These are phyloP conservation scores for Semnornis frantzii DNA, from an alignment of 2,113 vertebrate species.

Conservation along the genomic window DNA sequence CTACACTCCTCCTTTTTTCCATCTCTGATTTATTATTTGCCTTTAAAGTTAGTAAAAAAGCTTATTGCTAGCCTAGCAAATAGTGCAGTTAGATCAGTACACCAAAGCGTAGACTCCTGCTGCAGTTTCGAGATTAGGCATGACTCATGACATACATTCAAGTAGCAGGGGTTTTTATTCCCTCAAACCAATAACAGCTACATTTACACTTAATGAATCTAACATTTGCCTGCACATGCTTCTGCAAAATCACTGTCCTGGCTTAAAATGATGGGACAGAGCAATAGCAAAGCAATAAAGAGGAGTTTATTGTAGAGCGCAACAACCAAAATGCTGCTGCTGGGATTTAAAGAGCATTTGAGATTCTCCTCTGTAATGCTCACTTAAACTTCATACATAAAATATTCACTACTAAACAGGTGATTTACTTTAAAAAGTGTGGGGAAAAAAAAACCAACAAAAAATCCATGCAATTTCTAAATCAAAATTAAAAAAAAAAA, in stretches of 20 bases:
- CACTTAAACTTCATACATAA: slow-evolving; percentile 14
- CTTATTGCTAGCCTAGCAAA: slow-evolving; percentile 67
- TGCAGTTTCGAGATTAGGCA: slow-evolving; percentile 64
- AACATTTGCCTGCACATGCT: not conserved
- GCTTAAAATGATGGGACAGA: not conserved
- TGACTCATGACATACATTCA: slow-evolving; percentile 69
- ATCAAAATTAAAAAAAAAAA: too few relatives aligned
- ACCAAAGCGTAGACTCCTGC: slow-evolving; percentile 59
- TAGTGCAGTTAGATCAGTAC: slow-evolving; percentile 69
- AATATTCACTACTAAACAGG: not conserved
- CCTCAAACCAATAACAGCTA: slow-evolving; percentile 22
- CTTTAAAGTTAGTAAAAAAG: slow-evolving; percentile 77
- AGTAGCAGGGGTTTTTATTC: not conserved
- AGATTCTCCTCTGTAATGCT: not conserved
- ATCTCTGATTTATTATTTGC: slow-evolving; percentile 76
- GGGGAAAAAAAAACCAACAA: too few relatives aligned
- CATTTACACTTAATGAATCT: not conserved
- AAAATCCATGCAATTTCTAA: too few relatives aligned
- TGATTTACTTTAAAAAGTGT: too few relatives aligned
- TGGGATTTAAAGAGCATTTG: slow-evolving; percentile 21
- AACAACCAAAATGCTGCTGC: not conserved
- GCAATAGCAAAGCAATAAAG: slow-evolving; percentile 25
- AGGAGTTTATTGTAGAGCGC: not conserved
- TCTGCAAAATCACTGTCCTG: slow-evolving; percentile 20
- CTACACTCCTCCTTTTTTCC: slow-evolving; percentile 81